Percentiles rank a stretch among this genome's conserved stretches.
phyloP scores from a whole-genome alignment of 2,888 invertebrate genomes.

The Scaptomyza caliginosa region DNA sequence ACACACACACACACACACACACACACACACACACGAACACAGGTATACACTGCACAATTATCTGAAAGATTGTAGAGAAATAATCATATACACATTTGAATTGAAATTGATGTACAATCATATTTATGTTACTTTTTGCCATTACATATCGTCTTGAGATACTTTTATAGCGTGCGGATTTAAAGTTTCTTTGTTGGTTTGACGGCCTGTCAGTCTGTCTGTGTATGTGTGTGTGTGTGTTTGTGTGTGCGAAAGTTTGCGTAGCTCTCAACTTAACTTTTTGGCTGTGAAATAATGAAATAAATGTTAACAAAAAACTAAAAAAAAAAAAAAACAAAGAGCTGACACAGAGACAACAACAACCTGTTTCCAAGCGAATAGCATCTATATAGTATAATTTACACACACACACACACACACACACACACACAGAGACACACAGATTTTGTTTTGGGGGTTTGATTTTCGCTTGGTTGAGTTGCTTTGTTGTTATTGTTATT shows the following conservation, averaged over 20 bases:
- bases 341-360: constrained; percentile 51
- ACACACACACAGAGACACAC: constrained; percentile 6
- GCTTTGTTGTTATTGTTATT: constrained; percentile 61
- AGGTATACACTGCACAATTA: constrained; percentile 55
- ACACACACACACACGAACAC: too few species aligned
- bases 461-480: constrained; percentile 73
- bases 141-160: constrained; percentile 13
- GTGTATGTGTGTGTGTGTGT: constrained; percentile 5
- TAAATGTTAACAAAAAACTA: constrained; percentile 73
- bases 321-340: constrained; percentile 11
- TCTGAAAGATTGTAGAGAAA: constrained; percentile 28
- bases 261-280: constrained; percentile 44
- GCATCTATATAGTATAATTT: constrained; percentile 45
- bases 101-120: constrained; percentile 57
- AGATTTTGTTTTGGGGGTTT: constrained; percentile 31
- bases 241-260: constrained; percentile 56
- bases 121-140: constrained; percentile 23
- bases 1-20: too few species aligned
- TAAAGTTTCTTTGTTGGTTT: constrained; percentile 37
- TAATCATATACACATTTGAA: constrained; percentile 30
- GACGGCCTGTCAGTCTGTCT: constrained; percentile 9
- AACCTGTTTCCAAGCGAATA: constrained; percentile 69
- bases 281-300: constrained; percentile 63
- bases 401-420: constrained; percentile 10
- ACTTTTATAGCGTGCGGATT: constrained; percentile 39